Evolutionary conservation across 2,113 vertebrate species (phyloP), one percentile per base, ranked within the genome.

Genomic region (Neofelis nebulosa): DNA sequence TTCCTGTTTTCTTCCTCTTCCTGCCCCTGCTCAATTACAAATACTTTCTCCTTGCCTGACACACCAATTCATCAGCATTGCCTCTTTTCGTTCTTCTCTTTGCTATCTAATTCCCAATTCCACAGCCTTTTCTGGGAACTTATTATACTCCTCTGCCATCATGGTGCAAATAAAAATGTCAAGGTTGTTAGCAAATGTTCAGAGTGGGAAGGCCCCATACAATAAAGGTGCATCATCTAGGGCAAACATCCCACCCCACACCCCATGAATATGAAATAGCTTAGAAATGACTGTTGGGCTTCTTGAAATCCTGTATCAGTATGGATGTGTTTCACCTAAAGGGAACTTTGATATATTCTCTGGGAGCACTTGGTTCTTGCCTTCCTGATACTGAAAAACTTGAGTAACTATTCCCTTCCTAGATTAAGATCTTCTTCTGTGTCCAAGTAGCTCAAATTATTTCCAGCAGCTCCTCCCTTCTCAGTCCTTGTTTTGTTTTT

Each of bases 101-200:
- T 15, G 4, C 33, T 91, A 23, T n/a, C 21, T 65, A 50, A 79
- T 80, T 84, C 41, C 94, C 63, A 88, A 71, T 83, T 92, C 84
- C 61, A 7, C 4, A 57, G 23, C 14, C 55, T 36, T 83, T 91
- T 69, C 33, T 10, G 29, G 61, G 45, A 50, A 92, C 31, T 33
- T 81, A 38, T 52, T 73, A 38, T 66, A 66, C 4, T 89, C 18
- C 10, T 10, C 33, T 69, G 31, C 73, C 36, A 66, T 50, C 12
- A 36, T 38, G 10, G 33, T 85, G 25, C n/a, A 66, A 89, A 71
- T 55, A 93, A 92, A 95, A 95, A 93, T 61, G 61, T 66, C 69
- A 90, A 79, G 38, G 14, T 65, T 33, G 13, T 63, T 73, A 76
- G 21, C 69, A 84, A 94, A 63, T 5, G 76, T 89, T 57, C 12